Evolutionary conservation across 2,113 vertebrate genomes (phyloP).

Genomic region (Hippocampus mohnikei): DNA sequence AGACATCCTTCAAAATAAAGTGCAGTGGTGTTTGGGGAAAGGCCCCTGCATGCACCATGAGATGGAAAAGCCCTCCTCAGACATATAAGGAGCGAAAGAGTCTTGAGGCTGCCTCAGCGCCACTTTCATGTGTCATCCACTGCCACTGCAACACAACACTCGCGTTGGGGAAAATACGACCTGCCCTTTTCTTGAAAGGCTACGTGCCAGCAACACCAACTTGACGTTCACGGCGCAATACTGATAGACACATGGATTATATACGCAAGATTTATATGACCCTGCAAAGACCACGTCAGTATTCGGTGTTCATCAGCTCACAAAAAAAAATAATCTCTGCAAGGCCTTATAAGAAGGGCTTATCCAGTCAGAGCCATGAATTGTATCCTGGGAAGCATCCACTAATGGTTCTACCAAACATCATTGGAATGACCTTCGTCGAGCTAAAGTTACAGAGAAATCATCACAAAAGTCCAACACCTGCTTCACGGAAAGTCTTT

Average conservation of each 20-base stretch:
- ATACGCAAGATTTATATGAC: background rate
- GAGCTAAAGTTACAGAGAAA: constrained; percentile 21
- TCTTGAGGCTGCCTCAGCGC: constrained; percentile 25
- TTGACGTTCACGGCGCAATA: background rate
- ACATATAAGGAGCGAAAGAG: constrained; percentile 61
- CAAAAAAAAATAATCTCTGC: constrained; percentile 9
- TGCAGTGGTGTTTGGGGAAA: constrained; percentile 29
- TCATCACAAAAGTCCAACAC: background rate
- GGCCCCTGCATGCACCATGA: constrained; percentile 45
- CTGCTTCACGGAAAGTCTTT: constrained; percentile 4
- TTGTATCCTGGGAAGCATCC: constrained; percentile 3
- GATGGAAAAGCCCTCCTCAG: constrained; percentile 39
- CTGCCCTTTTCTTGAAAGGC: constrained; percentile 16
- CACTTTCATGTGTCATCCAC: constrained; percentile 30
- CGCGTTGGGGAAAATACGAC: constrained; percentile 13
- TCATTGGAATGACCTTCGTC: constrained; percentile 16
- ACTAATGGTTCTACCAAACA: constrained; percentile 28
- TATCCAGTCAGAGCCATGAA: constrained; percentile 24
- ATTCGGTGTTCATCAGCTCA: background rate
- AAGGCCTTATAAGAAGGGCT: background rate
- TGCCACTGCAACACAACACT: constrained; percentile 7
- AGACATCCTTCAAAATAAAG: constrained; percentile 29
- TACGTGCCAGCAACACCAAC: constrained; percentile 4
- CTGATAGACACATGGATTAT: background rate
- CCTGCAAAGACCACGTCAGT: background rate